Evolutionary conservation across 2,888 invertebrate species (phyloP).

Genomic region (Liopterus haemorrhoidalis): DNA sequence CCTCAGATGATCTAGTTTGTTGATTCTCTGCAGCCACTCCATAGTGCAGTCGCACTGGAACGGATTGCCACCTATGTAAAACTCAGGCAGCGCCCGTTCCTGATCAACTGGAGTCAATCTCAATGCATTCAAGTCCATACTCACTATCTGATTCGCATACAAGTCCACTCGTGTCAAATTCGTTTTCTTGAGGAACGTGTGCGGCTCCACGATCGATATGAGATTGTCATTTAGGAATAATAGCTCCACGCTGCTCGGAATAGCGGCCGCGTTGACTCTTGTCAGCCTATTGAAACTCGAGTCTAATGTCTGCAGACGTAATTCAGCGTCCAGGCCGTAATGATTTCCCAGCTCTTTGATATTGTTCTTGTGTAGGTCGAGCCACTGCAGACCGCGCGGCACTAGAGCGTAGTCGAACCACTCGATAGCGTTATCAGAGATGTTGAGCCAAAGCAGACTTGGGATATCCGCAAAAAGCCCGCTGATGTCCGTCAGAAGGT

Average conservation of each 20-base stretch:
- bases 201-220: constrained; percentile 77
- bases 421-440: constrained; percentile 83
- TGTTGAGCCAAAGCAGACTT: constrained; percentile 80
- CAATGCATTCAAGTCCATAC: constrained; percentile 83
- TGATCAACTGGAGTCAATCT: constrained; percentile 74
- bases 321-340: constrained; percentile 61
- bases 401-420: constrained; percentile 85
- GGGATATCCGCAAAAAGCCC: constrained; percentile 79
- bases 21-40: constrained; percentile 91
- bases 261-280: constrained; percentile 65
- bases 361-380: constrained; percentile 84
- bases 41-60: constrained; percentile 92
- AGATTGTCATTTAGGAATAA: constrained; percentile 85
- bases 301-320: constrained; percentile 76
- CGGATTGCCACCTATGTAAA: constrained; percentile 90
- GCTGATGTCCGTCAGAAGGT: constrained; percentile 73
- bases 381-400: constrained; percentile 76
- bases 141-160: constrained; percentile 85
- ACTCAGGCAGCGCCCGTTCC: constrained; percentile 73
- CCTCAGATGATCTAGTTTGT: constrained; percentile 72
- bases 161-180: constrained; percentile 87
- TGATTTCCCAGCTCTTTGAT: constrained; percentile 73
- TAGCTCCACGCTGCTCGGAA: constrained; percentile 79
- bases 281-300: constrained; percentile 85
- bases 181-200: constrained; percentile 81